Evolutionary conservation across 2,113 vertebrate species (phyloP).

Genomic region (Esox niger): DNA sequence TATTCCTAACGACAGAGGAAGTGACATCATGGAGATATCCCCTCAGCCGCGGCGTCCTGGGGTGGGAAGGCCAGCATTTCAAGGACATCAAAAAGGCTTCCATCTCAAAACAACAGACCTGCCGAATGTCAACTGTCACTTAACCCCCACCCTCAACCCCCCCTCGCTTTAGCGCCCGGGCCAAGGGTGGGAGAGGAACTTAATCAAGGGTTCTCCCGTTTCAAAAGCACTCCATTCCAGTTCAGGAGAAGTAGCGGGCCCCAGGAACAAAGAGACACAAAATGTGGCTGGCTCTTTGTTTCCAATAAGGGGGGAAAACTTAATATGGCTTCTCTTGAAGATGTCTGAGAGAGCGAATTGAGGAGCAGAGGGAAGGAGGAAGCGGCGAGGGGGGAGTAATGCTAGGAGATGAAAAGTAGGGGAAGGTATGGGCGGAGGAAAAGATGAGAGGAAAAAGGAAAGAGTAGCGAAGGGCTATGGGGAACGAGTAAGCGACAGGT

Average conservation of each 20-base stretch:
- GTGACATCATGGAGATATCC: constrained; percentile 39
- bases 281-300: constrained; percentile 41
- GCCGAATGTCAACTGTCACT: constrained; percentile 71
- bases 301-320: constrained; percentile 13
- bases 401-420: not conserved
- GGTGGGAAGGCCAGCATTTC: constrained; percentile 20
- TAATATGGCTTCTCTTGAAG: constrained; percentile 29
- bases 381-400: not conserved
- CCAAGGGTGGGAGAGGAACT: constrained; percentile 58
- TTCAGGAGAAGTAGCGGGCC: constrained; percentile 26
- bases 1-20: constrained; percentile 16
- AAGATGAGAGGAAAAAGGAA: not conserved
- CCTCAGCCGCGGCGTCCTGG: constrained; percentile 29
- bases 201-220: constrained; percentile 74
- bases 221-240: constrained; percentile 57
- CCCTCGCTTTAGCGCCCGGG: constrained; percentile 44
- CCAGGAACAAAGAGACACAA: constrained; percentile 43
- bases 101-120: constrained; percentile 51
- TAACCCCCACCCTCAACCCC: constrained; percentile 46
- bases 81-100: constrained; percentile 50
- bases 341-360: not conserved
- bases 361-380: not conserved
- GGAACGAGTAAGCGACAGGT: not conserved
- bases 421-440: not conserved
- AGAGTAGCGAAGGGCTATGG: too few relatives aligned